These are phyloP conservation scores for Dipodomys merriami DNA, from an alignment of 2,113 vertebrate species.

Conservation along the genomic window DNA sequence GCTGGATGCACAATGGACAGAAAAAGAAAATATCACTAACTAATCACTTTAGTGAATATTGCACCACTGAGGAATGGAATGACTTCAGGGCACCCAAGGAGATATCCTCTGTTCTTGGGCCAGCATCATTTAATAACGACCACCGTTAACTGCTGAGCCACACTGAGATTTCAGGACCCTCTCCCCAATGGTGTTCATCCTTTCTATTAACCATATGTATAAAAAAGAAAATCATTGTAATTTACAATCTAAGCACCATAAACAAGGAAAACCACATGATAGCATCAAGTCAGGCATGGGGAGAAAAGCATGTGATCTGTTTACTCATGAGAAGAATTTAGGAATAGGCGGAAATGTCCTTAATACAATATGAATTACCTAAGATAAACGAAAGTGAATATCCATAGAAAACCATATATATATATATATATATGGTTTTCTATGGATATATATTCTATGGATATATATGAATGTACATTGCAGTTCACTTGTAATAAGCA, in stretches of 20 bases:
- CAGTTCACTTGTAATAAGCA: background rate
- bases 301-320: background rate
- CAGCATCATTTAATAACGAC: background rate
- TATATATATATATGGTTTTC: too few relatives aligned
- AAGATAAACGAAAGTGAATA: background rate
- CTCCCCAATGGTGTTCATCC: background rate
- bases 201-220: background rate
- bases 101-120: rapidly evolving
- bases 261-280: background rate
- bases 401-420: background rate
- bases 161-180: background rate
- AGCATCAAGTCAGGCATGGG: background rate
- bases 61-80: background rate
- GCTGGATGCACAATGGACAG: background rate
- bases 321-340: background rate
- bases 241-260: background rate
- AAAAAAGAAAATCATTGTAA: background rate
- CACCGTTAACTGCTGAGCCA: background rate
- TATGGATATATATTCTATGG: too few relatives aligned
- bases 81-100: background rate
- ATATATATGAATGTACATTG: background rate
- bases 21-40: background rate
- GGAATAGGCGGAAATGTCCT: background rate
- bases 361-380: background rate
- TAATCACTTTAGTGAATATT: background rate